Conservation (phyloP, 2,797 vertebrate genomes). For the Huso huso region DNA sequence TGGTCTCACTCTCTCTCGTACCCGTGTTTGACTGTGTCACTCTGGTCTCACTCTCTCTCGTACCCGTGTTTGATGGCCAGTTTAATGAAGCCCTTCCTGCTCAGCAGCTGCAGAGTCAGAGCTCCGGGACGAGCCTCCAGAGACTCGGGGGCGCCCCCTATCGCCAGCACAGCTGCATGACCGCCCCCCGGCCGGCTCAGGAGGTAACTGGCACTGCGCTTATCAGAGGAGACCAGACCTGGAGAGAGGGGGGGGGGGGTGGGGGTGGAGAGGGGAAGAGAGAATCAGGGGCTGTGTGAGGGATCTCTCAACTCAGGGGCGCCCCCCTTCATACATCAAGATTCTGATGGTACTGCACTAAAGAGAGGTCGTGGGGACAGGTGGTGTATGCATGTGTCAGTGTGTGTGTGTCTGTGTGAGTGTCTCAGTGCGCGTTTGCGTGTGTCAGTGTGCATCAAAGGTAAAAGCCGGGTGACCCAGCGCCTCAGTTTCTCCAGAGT, state of each 20-base stretch:
- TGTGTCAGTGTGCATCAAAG: conserved; percentile 53
- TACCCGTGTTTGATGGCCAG: conserved; percentile 76
- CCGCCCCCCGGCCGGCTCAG: conserved; percentile 71
- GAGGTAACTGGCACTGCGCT: conserved; percentile 71
- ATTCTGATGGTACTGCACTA: too few relatives aligned
- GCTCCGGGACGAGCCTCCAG: conserved; percentile 78
- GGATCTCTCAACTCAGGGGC: too few relatives aligned
- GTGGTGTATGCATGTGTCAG: not conserved
- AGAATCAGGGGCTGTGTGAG: not conserved
- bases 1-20: too few relatives aligned
- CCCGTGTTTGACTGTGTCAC: conserved; percentile 20
- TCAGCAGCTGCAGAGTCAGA: conserved; percentile 61
- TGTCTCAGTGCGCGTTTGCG: too few relatives aligned
- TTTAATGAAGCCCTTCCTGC: conserved; percentile 87
- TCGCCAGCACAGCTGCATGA: conserved; percentile 67
- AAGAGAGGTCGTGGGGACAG: too few relatives aligned
- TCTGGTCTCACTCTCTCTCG: too few relatives aligned
- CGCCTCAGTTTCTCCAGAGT: too few relatives aligned
- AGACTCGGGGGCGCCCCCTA: conserved; percentile 75
- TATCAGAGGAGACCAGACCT: conserved; percentile 73
- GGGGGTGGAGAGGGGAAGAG: too few relatives aligned
- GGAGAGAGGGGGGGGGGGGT: too few relatives aligned
- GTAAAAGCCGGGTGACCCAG: conserved; percentile 55
- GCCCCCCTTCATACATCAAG: too few relatives aligned
- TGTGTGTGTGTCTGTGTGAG: not conserved